phyloP scores from a whole-genome alignment of 2,888 invertebrate genomes.

The Asteroscopus sphinx region DNA sequence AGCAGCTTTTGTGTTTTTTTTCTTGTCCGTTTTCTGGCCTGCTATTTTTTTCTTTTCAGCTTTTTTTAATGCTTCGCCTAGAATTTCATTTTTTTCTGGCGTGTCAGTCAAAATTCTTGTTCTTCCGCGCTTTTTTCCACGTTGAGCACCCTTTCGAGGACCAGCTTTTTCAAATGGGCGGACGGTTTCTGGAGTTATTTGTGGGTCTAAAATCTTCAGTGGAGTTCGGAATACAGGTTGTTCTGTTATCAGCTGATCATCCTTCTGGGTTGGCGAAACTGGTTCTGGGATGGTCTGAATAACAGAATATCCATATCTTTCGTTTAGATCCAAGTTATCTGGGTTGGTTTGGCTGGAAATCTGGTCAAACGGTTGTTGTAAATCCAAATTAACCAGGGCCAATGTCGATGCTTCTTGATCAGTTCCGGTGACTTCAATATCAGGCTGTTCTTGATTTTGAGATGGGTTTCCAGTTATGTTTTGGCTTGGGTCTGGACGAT shows the following conservation, averaged over 20 bases:
- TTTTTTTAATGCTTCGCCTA: constrained; percentile 16
- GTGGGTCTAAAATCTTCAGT: too few relatives aligned
- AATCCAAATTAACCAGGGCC: constrained; percentile 4
- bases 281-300: constrained; percentile 12
- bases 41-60: constrained; percentile 10
- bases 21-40: background rate
- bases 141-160: too few relatives aligned
- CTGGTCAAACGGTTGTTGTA: constrained; percentile 12
- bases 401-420: constrained; percentile 8
- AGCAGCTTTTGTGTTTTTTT: constrained; percentile 8
- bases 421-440: constrained; percentile 4
- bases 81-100: too few relatives aligned
- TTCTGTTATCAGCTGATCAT: constrained; percentile 19
- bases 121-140: too few relatives aligned
- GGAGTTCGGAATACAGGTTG: constrained; percentile 20
- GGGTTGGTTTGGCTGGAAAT: constrained; percentile 9
- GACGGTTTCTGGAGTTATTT: too few relatives aligned
- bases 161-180: too few relatives aligned
- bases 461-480: constrained; percentile 9
- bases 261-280: constrained; percentile 11
- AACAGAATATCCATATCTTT: constrained; percentile 4
- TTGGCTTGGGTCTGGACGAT: constrained; percentile 32
- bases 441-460: background rate
- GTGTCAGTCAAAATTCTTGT: too few relatives aligned
- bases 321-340: constrained; percentile 10